A percentile compares a stretch with the other conserved stretches of the same genome.
phyloP scores from a whole-genome alignment of 2,888 invertebrate genomes.

The Eupithecia pulchellata region DNA sequence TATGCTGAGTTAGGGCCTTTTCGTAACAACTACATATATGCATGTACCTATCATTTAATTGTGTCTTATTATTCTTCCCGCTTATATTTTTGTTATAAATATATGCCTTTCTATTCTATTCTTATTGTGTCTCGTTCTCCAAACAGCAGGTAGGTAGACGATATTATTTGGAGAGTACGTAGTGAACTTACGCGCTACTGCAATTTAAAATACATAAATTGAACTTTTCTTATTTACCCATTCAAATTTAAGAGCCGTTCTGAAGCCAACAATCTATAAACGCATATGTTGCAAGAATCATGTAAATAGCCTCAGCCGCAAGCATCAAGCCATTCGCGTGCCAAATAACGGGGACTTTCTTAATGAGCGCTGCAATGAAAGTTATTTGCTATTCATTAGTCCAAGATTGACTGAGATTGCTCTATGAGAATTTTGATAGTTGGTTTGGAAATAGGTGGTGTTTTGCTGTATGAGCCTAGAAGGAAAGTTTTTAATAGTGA shows the following conservation, averaged over 20 bases:
- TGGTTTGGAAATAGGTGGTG: not conserved
- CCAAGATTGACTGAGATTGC: not conserved
- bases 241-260: not conserved
- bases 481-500: not conserved
- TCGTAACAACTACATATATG: no score
- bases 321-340: constrained; percentile 18
- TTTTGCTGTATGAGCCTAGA: not conserved
- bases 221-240: not conserved
- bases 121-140: no score
- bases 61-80: no score
- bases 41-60: no score
- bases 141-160: no score
- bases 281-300: constrained; percentile 2
- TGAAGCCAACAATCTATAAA: not conserved
- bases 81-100: no score
- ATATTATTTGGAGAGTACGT: no score
- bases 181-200: no score
- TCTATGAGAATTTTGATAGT: not conserved
- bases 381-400: constrained; percentile 20
- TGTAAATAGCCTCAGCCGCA: not conserved
- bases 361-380: constrained; percentile 19
- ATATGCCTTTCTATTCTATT: no score
- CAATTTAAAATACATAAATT: no score
- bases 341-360: constrained; percentile 22
- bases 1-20: no score